These are phyloP conservation scores for Cheracebus regulus DNA, from an alignment of 2,797 vertebrate genomes.

Conservation along the genomic window DNA sequence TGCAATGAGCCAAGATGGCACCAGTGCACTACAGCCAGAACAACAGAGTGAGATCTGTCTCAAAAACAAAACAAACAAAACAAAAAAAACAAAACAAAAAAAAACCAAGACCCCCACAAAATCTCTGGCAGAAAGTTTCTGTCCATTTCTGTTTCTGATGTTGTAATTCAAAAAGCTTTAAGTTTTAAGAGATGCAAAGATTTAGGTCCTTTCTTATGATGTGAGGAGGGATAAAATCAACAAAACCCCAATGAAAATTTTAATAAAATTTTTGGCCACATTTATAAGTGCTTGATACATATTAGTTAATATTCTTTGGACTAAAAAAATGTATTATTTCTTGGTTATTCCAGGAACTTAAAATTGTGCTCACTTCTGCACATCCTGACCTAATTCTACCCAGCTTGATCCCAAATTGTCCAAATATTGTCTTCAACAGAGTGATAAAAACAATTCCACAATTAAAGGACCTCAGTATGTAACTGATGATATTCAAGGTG, in stretches of 20 bases:
- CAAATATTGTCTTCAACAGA: not conserved
- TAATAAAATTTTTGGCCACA: not conserved
- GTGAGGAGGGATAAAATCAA: not conserved
- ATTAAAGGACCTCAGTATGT: not conserved
- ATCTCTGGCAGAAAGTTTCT: constrained; percentile 15
- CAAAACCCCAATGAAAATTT: not conserved
- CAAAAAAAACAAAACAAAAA: too few relatives aligned
- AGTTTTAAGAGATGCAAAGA: not conserved
- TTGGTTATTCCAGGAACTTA: not conserved
- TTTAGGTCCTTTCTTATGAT: not conserved
- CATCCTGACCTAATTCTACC: not conserved
- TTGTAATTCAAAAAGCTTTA: not conserved
- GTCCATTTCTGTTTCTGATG: not conserved
- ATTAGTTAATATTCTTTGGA: not conserved
- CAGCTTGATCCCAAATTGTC: not conserved
- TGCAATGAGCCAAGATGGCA: too few relatives aligned
- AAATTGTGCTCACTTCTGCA: not conserved
- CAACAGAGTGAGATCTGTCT: too few relatives aligned
- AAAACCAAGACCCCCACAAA: not conserved
- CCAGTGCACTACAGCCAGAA: too few relatives aligned
- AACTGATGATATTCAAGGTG: not conserved
- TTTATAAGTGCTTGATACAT: not conserved
- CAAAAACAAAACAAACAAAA: too few relatives aligned
- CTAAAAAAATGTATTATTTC: not conserved
- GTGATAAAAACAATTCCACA: not conserved